Percentiles rank a stretch among this genome's conserved stretches.
phyloP scores from a whole-genome alignment of 37 sponge, comb jelly and placozoan genomes.

The Spongilla lacustris region DNA sequence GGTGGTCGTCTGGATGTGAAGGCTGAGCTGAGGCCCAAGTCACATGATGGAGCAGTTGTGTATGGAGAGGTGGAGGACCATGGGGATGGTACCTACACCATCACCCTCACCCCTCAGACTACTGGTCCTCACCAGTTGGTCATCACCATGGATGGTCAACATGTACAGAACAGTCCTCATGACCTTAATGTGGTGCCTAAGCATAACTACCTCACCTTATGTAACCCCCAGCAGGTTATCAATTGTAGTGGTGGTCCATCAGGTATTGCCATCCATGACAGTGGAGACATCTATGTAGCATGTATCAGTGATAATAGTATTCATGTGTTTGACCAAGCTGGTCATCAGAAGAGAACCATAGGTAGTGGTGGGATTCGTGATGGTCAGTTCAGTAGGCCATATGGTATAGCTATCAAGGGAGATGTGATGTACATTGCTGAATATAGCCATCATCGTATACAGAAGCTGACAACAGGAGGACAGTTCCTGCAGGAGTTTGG shows the following conservation, averaged over 20 bases:
- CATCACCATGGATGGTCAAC: background rate
- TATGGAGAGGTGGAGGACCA: background rate
- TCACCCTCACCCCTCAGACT: background rate
- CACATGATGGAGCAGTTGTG: background rate
- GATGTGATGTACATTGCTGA: no score
- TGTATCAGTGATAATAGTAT: background rate
- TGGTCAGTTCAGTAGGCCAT: slow-evolving; percentile 8
- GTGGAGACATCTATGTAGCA: background rate
- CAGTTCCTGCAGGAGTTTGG: no score
- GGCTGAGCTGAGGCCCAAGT: slow-evolving; percentile 2
- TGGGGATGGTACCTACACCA: background rate
- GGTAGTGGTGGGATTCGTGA: slow-evolving; percentile 6
- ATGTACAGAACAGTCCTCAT: background rate
- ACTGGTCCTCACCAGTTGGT: background rate
- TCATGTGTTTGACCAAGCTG: slow-evolving; percentile 11
- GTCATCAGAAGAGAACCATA: background rate
- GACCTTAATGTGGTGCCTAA: background rate
- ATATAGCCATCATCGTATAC: no score
- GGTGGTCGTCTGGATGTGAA: background rate
- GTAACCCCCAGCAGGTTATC: background rate
- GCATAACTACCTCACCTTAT: background rate
- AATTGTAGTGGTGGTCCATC: background rate
- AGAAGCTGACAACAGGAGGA: no score
- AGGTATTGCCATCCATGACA: slow-evolving; percentile 8
- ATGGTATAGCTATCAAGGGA: background rate